A percentile compares a stretch with the other conserved stretches of the same genome.
phyloP scores from a whole-genome alignment of 2,797 vertebrate genomes.

The Tapera naevia region DNA sequence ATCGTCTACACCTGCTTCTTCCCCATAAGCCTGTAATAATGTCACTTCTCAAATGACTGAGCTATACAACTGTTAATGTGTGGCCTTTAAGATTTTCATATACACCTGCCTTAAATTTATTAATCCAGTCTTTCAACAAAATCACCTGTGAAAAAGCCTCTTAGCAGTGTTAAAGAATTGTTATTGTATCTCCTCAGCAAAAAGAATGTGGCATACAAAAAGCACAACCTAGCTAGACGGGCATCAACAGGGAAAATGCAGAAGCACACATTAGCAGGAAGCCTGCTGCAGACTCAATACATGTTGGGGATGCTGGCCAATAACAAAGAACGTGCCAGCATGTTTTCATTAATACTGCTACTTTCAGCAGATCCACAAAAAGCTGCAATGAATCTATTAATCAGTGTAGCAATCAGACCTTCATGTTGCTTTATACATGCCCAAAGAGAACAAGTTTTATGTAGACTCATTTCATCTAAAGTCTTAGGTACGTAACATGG shows the following conservation, averaged over 20 bases:
- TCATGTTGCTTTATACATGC: not conserved
- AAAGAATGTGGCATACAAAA: not conserved
- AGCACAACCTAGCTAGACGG: not conserved
- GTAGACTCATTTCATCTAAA: not conserved
- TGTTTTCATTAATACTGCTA: not conserved
- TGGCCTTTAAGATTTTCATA: not conserved
- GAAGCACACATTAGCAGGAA: not conserved
- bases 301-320: not conserved
- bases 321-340: not conserved
- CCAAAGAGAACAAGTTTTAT: not conserved
- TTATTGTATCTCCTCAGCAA: not conserved
- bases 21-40: not conserved
- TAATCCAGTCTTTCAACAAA: not conserved
- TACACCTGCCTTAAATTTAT: not conserved
- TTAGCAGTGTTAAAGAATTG: not conserved
- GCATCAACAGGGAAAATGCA: not conserved
- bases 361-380: not conserved
- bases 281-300: not conserved
- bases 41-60: not conserved
- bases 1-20: not conserved
- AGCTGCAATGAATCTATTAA: not conserved
- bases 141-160: not conserved
- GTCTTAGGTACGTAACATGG: not conserved
- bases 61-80: not conserved
- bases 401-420: not conserved